These are phyloP conservation scores for Ladona fulva DNA, from an alignment of 1,140 invertebrate genomes.

Conservation along the genomic window DNA sequence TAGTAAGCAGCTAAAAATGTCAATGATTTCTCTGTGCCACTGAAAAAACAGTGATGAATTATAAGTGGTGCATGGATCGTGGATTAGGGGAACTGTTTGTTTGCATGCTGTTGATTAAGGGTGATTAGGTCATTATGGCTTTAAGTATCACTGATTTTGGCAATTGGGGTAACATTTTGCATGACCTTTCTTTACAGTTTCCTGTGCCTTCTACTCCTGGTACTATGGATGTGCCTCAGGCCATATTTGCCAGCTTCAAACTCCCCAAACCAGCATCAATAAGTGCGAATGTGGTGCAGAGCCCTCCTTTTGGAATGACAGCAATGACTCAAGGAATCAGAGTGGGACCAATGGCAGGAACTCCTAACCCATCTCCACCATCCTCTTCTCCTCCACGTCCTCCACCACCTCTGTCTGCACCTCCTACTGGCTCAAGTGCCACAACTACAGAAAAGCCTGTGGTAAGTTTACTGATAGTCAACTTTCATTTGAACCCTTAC, in stretches of 20 bases:
- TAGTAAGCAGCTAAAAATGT: no score
- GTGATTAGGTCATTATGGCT: no score
- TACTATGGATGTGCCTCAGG: constrained; percentile 60
- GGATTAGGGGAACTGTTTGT: no score
- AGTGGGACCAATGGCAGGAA: neutral
- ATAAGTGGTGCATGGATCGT: no score
- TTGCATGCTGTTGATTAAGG: no score
- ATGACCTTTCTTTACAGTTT: constrained; percentile 23
- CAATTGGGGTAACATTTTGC: neutral
- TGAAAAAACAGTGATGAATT: no score
- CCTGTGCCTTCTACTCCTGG: constrained; percentile 37
- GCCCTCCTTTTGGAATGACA: neutral
- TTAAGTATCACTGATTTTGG: no score
- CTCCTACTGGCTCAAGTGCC: constrained; percentile 23
- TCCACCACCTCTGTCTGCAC: constrained; percentile 17
- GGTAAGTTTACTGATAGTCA: neutral
- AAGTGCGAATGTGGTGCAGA: neutral
- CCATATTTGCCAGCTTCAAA: constrained; percentile 89
- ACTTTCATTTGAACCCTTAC: neutral
- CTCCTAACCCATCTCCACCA: neutral
- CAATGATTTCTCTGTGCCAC: no score
- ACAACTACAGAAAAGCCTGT: neutral
- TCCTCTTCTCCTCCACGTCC: neutral
- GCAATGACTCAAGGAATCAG: neutral
- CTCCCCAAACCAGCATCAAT: constrained; percentile 57